These are phyloP conservation scores for Ianthella basta DNA, from an alignment of 37 sponge, comb jelly and placozoan species.

Conservation along the genomic window DNA sequence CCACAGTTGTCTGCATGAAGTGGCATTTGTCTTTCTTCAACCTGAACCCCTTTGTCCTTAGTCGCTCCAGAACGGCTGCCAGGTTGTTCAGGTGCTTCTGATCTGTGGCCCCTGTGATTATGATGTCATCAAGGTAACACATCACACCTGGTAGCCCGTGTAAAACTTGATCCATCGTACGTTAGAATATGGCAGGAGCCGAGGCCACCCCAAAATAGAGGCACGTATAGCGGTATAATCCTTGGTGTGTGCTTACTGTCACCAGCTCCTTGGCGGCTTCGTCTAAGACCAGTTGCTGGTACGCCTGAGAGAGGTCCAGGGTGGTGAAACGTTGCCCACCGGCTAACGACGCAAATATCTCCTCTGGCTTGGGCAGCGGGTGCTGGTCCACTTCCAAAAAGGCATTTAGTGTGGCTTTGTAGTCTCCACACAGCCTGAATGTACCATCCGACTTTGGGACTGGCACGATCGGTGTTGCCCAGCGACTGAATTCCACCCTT, in stretches of 20 bases:
- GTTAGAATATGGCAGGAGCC: conserved; percentile 13
- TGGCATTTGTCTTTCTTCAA: neutral
- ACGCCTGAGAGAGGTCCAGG: neutral
- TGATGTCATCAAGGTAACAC: conserved; percentile 23
- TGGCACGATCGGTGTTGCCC: too few species aligned
- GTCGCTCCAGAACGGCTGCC: conserved; percentile 10
- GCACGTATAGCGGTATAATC: conserved; percentile 12
- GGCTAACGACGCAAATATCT: too few species aligned
- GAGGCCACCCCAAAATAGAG: conserved; percentile 21
- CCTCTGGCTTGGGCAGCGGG: too few species aligned
- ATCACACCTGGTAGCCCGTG: neutral
- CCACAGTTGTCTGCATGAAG: conserved; percentile 10
- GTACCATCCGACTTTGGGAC: too few species aligned
- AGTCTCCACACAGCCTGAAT: too few species aligned
- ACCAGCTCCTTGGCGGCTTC: conserved; percentile 1
- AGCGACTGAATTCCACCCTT: too few species aligned
- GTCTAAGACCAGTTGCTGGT: neutral
- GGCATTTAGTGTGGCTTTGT: too few species aligned
- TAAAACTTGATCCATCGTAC: conserved; percentile 15
- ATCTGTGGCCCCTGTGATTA: conserved; percentile 7
- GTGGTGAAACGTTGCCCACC: too few species aligned
- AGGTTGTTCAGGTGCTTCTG: conserved; percentile 9
- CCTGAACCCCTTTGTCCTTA: neutral
- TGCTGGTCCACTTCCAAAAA: too few species aligned
- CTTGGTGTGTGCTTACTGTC: neutral